Base-by-base conservation (phyloP, 2,113 vertebrate genomes). In the Microtus oregoni region DNA sequence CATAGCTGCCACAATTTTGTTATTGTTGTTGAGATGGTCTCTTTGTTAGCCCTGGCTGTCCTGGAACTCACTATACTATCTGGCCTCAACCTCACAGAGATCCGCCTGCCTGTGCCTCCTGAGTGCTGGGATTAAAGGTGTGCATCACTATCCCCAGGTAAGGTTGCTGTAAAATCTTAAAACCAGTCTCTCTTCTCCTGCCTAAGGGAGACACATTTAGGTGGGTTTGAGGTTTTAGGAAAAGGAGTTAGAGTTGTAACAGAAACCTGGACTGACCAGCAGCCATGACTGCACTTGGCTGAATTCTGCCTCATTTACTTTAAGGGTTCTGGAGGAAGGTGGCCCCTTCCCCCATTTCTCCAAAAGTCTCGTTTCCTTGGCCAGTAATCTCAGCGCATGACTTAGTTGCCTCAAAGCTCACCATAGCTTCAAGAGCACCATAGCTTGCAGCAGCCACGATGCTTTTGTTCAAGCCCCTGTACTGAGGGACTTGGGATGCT, bases 161-260 rank as follows among this genome's bases (percentile, higher is more conserved):
- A 86, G 83, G 17, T 58, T 94, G n/a, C 7, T 35, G 4, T 50
- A 32, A 81, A n/a, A 89, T 83, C 92, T 83, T 88, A 70, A 95
- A 96, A 83, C 52, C 70, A n/a, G 19, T 58, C 14, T 30, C 35
- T 44, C 11, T 41, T 38, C 13, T 82, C 41, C 15, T 26, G 7
- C n/a, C n/a, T 32, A 5, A 35, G 8, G 55, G 65, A 95, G 32
- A 5, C 72, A 72, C 72, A 50, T 83, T 79, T 55, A 65, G 17
- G 76, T 35, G 61, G 9, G 22, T 10, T 50, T 94, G n/a, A 9
- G 26, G 20, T 94, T 96, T 76, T 19, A 17, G 44, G 81, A 58
- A 78, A 75, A 47, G 55, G 17, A 12, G 8, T 9, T 86, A 82
- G 73, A 67, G 30, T 20, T 35, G 4, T n/a, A 35, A 35, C 10